Evolutionary conservation across 1,140 invertebrate genomes (phyloP).

Genomic region (Tetramorium alpestre): DNA sequence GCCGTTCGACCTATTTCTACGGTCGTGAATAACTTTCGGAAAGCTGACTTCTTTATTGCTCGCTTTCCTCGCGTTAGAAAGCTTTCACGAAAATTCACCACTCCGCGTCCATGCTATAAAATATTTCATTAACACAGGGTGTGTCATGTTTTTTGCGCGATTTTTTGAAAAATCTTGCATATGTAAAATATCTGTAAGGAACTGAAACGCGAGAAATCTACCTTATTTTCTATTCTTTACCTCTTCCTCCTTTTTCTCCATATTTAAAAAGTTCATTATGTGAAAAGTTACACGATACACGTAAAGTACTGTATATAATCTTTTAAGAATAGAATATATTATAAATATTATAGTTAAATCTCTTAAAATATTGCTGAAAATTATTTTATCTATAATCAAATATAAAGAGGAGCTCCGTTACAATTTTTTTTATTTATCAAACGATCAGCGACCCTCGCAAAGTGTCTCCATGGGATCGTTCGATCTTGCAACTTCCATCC

Average conservation of each 20-base stretch:
- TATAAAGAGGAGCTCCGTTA: neutral
- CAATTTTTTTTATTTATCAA: neutral
- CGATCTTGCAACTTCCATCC: neutral
- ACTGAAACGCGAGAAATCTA: neutral
- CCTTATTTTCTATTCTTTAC: neutral
- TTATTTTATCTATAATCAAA: neutral
- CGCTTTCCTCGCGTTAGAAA: slow-evolving; percentile 28
- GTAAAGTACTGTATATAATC: neutral
- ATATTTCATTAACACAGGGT: slow-evolving; percentile 27
- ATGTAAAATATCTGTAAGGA: neutral
- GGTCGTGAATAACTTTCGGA: slow-evolving; percentile 13
- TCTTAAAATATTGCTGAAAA: neutral
- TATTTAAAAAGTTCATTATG: neutral
- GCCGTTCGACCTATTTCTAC: neutral
- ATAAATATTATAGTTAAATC: neutral
- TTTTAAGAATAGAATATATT: neutral
- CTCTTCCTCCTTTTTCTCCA: neutral
- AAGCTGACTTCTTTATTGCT: slow-evolving; percentile 18
- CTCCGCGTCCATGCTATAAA: neutral
- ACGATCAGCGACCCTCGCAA: neutral
- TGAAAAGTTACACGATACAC: neutral
- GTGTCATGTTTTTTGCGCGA: neutral
- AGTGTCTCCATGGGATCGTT: neutral
- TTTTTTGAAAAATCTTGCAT: neutral
- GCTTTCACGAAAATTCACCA: neutral